Percentiles rank a stretch among this genome's conserved stretches.
phyloP scores from a whole-genome alignment of 2,113 vertebrate genomes.

The Marcusenius ussheri region DNA sequence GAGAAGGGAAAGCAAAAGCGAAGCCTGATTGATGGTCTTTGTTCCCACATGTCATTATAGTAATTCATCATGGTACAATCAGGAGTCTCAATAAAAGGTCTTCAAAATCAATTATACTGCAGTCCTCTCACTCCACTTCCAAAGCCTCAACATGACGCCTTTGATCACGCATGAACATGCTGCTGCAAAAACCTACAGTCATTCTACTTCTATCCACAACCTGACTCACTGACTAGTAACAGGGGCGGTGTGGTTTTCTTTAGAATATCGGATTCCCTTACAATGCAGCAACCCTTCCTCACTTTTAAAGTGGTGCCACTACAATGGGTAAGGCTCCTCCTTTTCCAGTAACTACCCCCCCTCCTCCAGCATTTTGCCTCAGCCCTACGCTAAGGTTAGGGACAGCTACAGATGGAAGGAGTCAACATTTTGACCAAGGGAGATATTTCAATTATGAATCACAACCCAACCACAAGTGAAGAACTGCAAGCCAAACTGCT shows the following conservation, averaged over 20 bases:
- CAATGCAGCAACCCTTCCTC: background rate
- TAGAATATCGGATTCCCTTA: background rate
- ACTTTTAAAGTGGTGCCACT: background rate
- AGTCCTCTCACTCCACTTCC: background rate
- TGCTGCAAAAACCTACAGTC: background rate
- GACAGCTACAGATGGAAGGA: background rate
- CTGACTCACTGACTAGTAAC: background rate
- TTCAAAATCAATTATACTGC: constrained; percentile 4
- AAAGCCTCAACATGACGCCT: background rate
- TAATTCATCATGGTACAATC: background rate
- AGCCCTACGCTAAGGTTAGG: background rate
- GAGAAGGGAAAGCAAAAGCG: background rate
- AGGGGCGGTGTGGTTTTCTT: background rate
- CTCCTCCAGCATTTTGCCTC: background rate
- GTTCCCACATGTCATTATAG: background rate
- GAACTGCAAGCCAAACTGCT: background rate
- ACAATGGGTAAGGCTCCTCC: background rate
- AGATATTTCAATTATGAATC: constrained; percentile 69
- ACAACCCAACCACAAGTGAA: constrained; percentile 26
- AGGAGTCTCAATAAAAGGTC: background rate
- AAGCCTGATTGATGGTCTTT: background rate
- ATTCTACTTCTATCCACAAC: background rate
- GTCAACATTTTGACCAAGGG: constrained; percentile 10
- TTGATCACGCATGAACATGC: constrained; percentile 1
- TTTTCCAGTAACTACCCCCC: background rate